phyloP scores from a whole-genome alignment of 2,888 invertebrate species.

The Callyntrura sp. region DNA sequence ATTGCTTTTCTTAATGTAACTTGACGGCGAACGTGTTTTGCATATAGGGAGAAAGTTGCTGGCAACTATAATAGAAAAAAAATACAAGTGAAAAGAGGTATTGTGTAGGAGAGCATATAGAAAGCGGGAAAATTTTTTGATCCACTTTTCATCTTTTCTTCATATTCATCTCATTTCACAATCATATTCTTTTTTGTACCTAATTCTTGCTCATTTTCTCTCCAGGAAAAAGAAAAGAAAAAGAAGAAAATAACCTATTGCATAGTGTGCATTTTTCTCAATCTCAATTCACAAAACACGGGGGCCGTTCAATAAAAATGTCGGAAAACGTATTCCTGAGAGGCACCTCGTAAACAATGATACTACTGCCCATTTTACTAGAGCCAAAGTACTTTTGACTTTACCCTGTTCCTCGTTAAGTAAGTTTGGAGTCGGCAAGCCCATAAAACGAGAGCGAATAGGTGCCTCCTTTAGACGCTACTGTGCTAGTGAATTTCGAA shows the following conservation, averaged over 20 bases:
- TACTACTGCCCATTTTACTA: too few relatives aligned
- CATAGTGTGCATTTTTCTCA: too few relatives aligned
- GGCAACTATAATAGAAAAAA: not conserved
- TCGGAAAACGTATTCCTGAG: too few relatives aligned
- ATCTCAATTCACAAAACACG: not conserved
- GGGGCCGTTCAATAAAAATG: not conserved
- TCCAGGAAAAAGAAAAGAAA: not conserved
- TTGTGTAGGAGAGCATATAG: too few relatives aligned
- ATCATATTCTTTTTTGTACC: constrained; percentile 13
- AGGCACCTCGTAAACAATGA: too few relatives aligned
- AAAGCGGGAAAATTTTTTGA: too few relatives aligned
- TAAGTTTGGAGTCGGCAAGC: too few relatives aligned
- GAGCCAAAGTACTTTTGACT: too few relatives aligned
- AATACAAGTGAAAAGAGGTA: too few relatives aligned
- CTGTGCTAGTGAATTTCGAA: not conserved
- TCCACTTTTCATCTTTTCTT: not conserved
- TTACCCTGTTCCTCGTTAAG: too few relatives aligned
- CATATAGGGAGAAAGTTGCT: not conserved
- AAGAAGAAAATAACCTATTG: too few relatives aligned
- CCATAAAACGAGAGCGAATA: not conserved
- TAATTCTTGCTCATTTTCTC: constrained; percentile 12
- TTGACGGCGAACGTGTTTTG: constrained; percentile 17
- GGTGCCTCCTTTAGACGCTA: not conserved
- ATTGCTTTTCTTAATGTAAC: constrained; percentile 25
- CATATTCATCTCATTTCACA: constrained; percentile 12